Evolutionary conservation across 2,797 vertebrate genomes (phyloP), one percentile per base, ranked within the genome.

Genomic region (Austrolebias charrua): DNA sequence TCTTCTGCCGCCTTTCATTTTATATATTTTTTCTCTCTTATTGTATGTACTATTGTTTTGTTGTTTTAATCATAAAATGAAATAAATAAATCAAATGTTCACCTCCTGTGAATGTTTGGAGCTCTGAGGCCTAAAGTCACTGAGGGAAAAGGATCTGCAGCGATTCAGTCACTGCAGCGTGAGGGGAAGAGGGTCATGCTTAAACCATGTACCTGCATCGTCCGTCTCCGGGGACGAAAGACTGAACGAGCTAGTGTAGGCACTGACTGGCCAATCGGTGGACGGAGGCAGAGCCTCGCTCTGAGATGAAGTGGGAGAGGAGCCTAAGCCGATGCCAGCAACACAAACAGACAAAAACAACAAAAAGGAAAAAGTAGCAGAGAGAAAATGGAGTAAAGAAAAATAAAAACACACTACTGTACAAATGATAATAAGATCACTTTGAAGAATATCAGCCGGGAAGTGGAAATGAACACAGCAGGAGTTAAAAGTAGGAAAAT

Each of bases 251-350:
- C 94, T 94, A 93, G 91, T 91, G 93, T 92, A 94, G 93, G 92
- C 93, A 94, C 91, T 92, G 93, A 94, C 93, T 75, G 94, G 94
- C 94, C 95, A 96, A 94, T 95, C 95, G 89, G 92, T 92, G 87
- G 93, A 93, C 80, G 95, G 93, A 93, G 95, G 94, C 92, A 93
- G 93, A 88, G 93, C 90, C 92, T 93, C 93, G 78, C 85, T 94
- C 94, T 95, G 95, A 94, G 94, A 93, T 86, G 94, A 92, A 72
- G 94, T 93, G 86, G 94, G 94, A 91, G 94, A 94, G 69, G 89
- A 89, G 86, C 90, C 90, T 91, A 55, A 83, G 87, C 54, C 70
- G 48, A 81, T 60, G 78, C 66, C n/a, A 70, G 70, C 80, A 71
- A 84, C 76, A 87, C 71, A 81, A 83, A 84, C 75, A 76, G 63